Evolutionary conservation across 1,140 invertebrate species (phyloP), one percentile per base, ranked within the genome.

Genomic region (Drosophila orena): DNA sequence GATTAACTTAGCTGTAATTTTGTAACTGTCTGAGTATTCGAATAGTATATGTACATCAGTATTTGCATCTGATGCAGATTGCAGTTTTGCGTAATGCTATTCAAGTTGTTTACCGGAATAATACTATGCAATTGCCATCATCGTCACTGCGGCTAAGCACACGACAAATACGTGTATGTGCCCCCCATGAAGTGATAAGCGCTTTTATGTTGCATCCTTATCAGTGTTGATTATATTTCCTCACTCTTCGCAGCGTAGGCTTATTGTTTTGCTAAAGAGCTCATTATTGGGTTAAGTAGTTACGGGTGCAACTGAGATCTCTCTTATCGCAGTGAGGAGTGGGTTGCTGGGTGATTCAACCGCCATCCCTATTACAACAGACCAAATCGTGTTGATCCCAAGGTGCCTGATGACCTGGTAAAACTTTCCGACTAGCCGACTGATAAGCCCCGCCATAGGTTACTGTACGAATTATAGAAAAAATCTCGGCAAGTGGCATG

Each of bases 81-180:
- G 44, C 15, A 37, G 11, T 65, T 52, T 37, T 20, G 10, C 34
- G 34, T 22, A 27, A 65, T 38, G 22, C 27, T 17, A 62, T 30
- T 69, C 47, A 81, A 65, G 54, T 81, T 86, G 83, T 86, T 88
- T 88, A 88, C 81, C 4, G 64, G 38, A 24, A 65, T 49, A 24
- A 42, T 37, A 44, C 24, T 22, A 59, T 54, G 42, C 50, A 55
- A 42, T 7, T 42, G 17, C 58, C 37, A 35, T 50, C 56, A 46
- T 14, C 20, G 68, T 34, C 43, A 50, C 34, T 46, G 30, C n/a
- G 20, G 12, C 50, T 46, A 27, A 37, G 40, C 40, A 20, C 15
- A 37, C 35, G n/a, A 43, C 20, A 44, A 61, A 24, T 54, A 15
- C 10, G 40, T 52, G 30, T 54, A 15, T 11, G 40, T 52, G 30